Percentiles rank a stretch among this genome's conserved stretches.
phyloP scores from a whole-genome alignment of 2,888 invertebrate species.

The Zaprionus lineosus region DNA sequence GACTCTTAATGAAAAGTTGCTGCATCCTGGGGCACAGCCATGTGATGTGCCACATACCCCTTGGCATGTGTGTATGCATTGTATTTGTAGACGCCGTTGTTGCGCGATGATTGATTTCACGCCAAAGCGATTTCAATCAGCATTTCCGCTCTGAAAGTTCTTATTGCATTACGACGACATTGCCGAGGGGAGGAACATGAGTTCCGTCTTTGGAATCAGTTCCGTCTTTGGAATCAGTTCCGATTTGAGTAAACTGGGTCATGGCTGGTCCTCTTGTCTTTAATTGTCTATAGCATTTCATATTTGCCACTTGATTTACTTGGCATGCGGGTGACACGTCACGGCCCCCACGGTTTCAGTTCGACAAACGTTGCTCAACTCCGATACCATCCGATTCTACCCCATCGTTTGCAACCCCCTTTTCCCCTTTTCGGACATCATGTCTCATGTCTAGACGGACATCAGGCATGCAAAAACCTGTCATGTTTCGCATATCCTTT shows the following conservation, averaged over 20 bases:
- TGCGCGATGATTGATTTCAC: constrained; percentile 81
- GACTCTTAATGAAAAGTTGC: constrained; percentile 79
- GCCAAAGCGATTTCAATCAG: constrained; percentile 81
- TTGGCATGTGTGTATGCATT: neutral
- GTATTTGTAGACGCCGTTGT: constrained; percentile 53
- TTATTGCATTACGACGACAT: constrained; percentile 58
- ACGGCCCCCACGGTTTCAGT: no score
- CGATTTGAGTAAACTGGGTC: constrained; percentile 58
- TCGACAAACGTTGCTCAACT: no score
- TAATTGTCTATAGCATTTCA: constrained; percentile 48
- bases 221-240: no score
- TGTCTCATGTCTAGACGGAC: constrained; percentile 44
- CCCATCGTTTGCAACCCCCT: no score
- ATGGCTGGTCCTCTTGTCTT: constrained; percentile 37
- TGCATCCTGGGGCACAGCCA: constrained; percentile 62
- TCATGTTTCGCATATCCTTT: constrained; percentile 60
- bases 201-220: constrained; percentile 49
- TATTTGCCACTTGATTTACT: constrained; percentile 46
- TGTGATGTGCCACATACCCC: no score
- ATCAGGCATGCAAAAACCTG: constrained; percentile 43
- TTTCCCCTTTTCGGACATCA: neutral
- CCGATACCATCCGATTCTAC: no score
- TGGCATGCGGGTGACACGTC: constrained; percentile 55
- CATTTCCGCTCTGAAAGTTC: constrained; percentile 67
- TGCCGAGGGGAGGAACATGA: constrained; percentile 1